These are phyloP conservation scores for Misgurnus mizolepis DNA, from an alignment of 2,113 vertebrate genomes.

Conservation along the genomic window DNA sequence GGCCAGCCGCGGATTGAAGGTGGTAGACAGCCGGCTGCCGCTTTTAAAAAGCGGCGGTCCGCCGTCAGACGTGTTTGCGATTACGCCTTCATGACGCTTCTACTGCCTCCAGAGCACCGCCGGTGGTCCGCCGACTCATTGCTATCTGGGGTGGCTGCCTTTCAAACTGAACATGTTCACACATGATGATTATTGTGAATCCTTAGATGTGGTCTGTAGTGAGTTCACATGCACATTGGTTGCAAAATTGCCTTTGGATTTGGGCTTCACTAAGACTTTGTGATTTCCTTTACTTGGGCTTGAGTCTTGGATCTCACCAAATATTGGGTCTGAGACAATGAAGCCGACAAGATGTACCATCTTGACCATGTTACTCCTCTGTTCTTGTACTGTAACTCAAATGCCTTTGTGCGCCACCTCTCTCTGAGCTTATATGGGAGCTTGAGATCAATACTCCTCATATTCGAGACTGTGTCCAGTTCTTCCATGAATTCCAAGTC, in stretches of 20 bases:
- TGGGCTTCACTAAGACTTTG: neutral
- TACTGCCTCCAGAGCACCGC: no score
- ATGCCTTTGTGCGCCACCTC: conserved; percentile 2
- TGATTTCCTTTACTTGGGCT: neutral
- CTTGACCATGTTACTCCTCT: neutral
- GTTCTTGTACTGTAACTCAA: conserved; percentile 1
- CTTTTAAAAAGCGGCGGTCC: no score
- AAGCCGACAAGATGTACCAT: conserved; percentile 20
- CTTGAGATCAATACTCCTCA: conserved; percentile 1
- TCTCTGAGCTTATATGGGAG: conserved; percentile 40
- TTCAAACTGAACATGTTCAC: neutral
- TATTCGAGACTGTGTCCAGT: conserved; percentile 13
- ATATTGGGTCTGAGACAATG: conserved; percentile 13
- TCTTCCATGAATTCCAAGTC: conserved; percentile 22
- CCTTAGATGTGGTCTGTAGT: neutral
- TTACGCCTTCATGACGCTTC: no score
- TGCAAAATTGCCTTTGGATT: conserved; percentile 34
- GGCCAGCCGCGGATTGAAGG: no score
- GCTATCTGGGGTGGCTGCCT: neutral
- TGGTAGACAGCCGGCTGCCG: no score
- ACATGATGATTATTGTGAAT: neutral
- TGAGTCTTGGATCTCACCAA: conserved; percentile 25
- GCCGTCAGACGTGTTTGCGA: no score
- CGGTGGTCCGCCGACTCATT: no score
- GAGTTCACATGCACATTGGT: conserved; percentile 12